Percentiles rank a stretch among this genome's conserved stretches.
Conservation (phyloP, 2,888 invertebrate genomes). For the Callinectes sapidus region DNA sequence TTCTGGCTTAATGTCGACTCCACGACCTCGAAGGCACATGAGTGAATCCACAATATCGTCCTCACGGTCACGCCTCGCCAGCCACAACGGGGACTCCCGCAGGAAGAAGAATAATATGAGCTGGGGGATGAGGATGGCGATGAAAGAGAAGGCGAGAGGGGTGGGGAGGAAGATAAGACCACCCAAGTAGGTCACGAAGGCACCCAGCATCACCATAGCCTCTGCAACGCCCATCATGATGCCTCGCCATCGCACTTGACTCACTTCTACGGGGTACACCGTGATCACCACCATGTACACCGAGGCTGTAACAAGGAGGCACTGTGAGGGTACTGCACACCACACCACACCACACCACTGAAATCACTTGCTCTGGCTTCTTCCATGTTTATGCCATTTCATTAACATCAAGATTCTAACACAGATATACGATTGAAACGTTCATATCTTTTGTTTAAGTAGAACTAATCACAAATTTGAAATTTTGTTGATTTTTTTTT, state of each 20-base stretch:
- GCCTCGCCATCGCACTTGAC: constrained; percentile 48
- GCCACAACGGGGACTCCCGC: constrained; percentile 56
- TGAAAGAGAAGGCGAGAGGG: constrained; percentile 43
- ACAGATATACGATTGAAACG: neutral
- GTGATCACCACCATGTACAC: constrained; percentile 57
- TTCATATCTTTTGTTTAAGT: neutral
- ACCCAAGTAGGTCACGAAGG: constrained; percentile 53
- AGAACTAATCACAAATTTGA: neutral
- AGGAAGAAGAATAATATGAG: constrained; percentile 44
- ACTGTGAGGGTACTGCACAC: neutral
- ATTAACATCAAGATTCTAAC: neutral
- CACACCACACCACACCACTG: neutral
- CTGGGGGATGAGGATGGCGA: constrained; percentile 40
- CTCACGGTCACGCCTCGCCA: constrained; percentile 80
- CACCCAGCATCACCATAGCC: constrained; percentile 62
- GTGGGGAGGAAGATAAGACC: constrained; percentile 46
- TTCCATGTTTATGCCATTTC: neutral
- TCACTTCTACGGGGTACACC: constrained; percentile 58
- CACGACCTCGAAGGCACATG: constrained; percentile 84
- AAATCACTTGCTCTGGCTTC: neutral
- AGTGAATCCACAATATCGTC: constrained; percentile 84
- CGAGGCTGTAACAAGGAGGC: constrained; percentile 35
- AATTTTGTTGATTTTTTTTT: neutral
- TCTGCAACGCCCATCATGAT: constrained; percentile 50
- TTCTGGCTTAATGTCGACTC: constrained; percentile 83